Evolutionary conservation across 1,140 invertebrate genomes (phyloP).

Genomic region (Dolichoris vasculosae): DNA sequence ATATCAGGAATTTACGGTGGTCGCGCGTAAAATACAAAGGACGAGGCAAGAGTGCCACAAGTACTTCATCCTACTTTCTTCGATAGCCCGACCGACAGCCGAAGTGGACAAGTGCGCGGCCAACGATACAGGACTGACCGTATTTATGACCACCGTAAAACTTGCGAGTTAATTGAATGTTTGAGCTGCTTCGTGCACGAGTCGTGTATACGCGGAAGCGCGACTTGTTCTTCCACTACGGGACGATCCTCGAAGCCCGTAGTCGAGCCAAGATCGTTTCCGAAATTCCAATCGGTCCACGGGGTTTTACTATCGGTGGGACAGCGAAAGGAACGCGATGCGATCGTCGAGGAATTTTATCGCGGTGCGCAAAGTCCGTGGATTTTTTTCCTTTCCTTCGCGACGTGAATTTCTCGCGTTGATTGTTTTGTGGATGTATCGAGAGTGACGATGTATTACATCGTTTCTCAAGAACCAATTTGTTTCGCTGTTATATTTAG

Average conservation of each 20-base stretch:
- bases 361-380: not conserved
- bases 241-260: not conserved
- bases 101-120: conserved; percentile 19
- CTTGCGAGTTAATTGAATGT: conserved; percentile 52
- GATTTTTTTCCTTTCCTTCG: not conserved
- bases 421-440: too few species aligned
- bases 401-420: not conserved
- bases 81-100: conserved; percentile 4
- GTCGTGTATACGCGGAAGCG: not conserved
- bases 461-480: too few species aligned
- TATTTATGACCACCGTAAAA: conserved; percentile 52
- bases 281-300: conserved; percentile 20
- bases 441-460: too few species aligned
- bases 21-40: conserved; percentile 45
- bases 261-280: not conserved
- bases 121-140: conserved; percentile 4
- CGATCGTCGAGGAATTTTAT: not conserved
- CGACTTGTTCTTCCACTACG: not conserved
- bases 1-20: conserved; percentile 41
- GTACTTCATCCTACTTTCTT: conserved; percentile 41
- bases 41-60: not conserved
- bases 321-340: not conserved
- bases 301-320: not conserved
- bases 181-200: conserved; percentile 4
- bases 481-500: too few species aligned